Evolutionary conservation across 30 jellyfish, hydroid and myxozoan genomes (phyloP), one percentile per base, ranked within the genome.

Genomic region (Mastigias papua): DNA sequence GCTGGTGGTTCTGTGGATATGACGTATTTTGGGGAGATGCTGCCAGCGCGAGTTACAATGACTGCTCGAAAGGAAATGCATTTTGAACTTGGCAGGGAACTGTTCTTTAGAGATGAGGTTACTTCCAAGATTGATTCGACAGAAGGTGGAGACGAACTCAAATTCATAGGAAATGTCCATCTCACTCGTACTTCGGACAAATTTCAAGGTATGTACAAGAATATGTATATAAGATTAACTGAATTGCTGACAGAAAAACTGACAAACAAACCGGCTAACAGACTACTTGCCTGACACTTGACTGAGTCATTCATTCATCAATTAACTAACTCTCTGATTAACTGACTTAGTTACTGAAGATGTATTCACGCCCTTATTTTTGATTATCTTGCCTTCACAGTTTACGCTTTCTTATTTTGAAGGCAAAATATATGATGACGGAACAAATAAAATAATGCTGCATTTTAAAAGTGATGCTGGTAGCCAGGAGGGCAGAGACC

Each of bases 361-460:
- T 13, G 1, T n/a, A n/a, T n/a, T n/a, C n/a, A n/a, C n/a, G n/a
- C n/a, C n/a, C n/a, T n/a, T 23, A 63, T 16, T 10, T 23, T 4
- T 42, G 13, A 42, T 42, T 42, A 42, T 42, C 13, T 0, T 42
- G 7, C 13, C 54, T 4, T 42, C 13, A 42, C 13, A 42, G 13
- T 42, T 4, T 42, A 42, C 13, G 54, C 13, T 4, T 6, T 5
- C 27, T 62, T 20, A 31, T 80, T 62, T 80, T 9, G 2, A 73
- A 80, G 90, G 71, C 46, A 64, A 80, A 79, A 80, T 80, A 32
- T 80, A 80, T 32, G 82, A 80, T 28, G 90, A 80, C 42, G 90
- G 82, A 29, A 34, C 82, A 26, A 42, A 80, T 31, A 35, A 28
- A 34, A 26, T 80, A 19, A 80, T 80, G 81, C 71, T 80, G 61